phyloP scores from a whole-genome alignment of 92 coral and sea anemone species.

The Porites lobata region DNA sequence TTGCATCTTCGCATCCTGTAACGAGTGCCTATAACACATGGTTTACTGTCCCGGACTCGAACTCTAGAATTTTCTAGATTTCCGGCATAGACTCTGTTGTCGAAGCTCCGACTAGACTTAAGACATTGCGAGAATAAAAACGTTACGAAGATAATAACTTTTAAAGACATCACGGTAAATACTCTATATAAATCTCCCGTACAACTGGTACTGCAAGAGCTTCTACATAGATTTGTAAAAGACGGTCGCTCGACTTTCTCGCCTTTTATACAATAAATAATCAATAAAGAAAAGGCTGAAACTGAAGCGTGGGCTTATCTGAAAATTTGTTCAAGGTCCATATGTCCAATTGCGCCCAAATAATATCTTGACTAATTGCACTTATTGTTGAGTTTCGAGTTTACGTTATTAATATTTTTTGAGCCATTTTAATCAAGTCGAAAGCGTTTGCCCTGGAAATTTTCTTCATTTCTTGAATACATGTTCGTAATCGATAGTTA shows the following conservation, averaged over 20 bases:
- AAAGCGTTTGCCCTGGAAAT: too few relatives aligned
- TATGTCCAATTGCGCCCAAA: not conserved
- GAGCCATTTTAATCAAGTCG: too few relatives aligned
- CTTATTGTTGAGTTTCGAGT: not conserved
- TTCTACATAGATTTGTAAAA: too few relatives aligned
- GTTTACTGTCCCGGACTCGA: not conserved
- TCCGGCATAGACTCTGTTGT: not conserved
- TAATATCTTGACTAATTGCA: not conserved
- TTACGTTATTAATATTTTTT: not conserved
- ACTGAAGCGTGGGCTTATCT: not conserved
- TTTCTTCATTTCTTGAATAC: too few relatives aligned
- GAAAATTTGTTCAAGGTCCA: not conserved
- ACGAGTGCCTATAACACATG: slow-evolving; percentile 36
- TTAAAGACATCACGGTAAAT: not conserved
- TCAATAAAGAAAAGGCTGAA: too few relatives aligned
- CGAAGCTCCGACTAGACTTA: not conserved
- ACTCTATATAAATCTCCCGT: too few relatives aligned
- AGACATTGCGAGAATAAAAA: not conserved
- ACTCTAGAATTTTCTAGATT: not conserved
- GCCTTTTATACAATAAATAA: too few relatives aligned
- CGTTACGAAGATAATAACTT: not conserved
- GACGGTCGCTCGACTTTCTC: too few relatives aligned
- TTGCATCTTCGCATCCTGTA: slow-evolving; percentile 30
- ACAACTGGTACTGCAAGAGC: too few relatives aligned
- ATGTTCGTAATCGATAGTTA: too few relatives aligned